Conservation (phyloP, 1,140 invertebrate genomes). For the Tetragonula clypearis region DNA sequence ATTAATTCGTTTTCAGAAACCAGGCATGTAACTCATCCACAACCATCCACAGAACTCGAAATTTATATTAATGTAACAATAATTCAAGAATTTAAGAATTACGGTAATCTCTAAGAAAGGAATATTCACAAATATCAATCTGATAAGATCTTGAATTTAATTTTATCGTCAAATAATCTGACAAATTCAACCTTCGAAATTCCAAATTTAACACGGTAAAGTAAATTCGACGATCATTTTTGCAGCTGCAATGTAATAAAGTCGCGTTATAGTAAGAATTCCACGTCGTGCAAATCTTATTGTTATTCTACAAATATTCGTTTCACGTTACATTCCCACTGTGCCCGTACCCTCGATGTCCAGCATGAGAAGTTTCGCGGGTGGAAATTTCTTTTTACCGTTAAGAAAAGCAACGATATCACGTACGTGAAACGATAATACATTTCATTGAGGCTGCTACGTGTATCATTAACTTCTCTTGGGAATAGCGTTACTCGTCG, state of each 20-base stretch:
- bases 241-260: too few species aligned
- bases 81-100: too few species aligned
- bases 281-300: neutral
- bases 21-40: neutral
- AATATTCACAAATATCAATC: too few species aligned
- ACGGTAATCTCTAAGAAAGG: too few species aligned
- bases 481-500: neutral
- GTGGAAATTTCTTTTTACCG: constrained; percentile 36
- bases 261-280: neutral
- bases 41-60: too few species aligned
- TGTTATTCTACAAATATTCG: neutral
- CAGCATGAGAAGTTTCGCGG: constrained; percentile 50
- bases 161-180: too few species aligned
- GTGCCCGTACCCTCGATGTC: constrained; percentile 22
- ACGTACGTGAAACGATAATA: constrained; percentile 20
- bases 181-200: too few species aligned
- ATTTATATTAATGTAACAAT: too few species aligned
- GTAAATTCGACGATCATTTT: too few species aligned
- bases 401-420: constrained; percentile 46
- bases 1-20: constrained; percentile 20
- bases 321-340: neutral
- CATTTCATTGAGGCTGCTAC: constrained; percentile 13
- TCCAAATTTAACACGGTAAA: too few species aligned
- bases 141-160: too few species aligned
- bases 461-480: constrained; percentile 17